These are phyloP conservation scores for Cossypha polioptera DNA, from an alignment of 2,797 vertebrate species.

Conservation along the genomic window DNA sequence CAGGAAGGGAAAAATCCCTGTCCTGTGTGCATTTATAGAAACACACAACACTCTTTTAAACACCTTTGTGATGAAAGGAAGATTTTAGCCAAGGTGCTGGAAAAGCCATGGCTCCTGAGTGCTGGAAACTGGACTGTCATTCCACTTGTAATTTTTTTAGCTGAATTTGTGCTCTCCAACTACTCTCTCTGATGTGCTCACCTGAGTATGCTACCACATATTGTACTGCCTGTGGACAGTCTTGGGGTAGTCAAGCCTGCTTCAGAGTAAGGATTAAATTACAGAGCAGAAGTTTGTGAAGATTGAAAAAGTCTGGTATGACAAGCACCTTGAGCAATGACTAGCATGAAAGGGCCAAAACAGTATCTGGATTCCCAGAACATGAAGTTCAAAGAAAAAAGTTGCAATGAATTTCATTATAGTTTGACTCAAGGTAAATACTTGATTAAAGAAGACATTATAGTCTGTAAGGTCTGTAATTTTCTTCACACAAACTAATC, in stretches of 20 bases:
- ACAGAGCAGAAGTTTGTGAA: not conserved
- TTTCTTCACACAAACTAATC: constrained; percentile 19
- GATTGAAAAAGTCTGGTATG: not conserved
- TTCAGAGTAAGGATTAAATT: not conserved
- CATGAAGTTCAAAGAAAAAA: constrained; percentile 20
- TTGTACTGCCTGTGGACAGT: not conserved
- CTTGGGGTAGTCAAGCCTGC: not conserved
- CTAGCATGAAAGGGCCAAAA: not conserved
- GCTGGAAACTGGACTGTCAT: not conserved
- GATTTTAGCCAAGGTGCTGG: not conserved
- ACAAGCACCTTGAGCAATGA: not conserved
- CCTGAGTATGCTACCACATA: not conserved
- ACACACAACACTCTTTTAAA: not conserved
- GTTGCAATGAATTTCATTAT: not conserved
- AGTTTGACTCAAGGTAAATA: constrained; percentile 27
- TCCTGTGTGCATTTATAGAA: not conserved
- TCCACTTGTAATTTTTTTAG: not conserved
- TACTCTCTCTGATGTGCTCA: not conserved
- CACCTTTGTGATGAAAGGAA: not conserved
- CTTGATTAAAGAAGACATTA: constrained; percentile 28
- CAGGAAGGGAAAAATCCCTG: not conserved
- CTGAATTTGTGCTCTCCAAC: not conserved
- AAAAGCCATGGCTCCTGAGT: not conserved
- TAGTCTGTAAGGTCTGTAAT: constrained; percentile 18
- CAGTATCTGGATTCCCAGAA: not conserved